These are phyloP conservation scores for Anagyrus pseudococci DNA, from an alignment of 2,888 invertebrate genomes.

Conservation along the genomic window DNA sequence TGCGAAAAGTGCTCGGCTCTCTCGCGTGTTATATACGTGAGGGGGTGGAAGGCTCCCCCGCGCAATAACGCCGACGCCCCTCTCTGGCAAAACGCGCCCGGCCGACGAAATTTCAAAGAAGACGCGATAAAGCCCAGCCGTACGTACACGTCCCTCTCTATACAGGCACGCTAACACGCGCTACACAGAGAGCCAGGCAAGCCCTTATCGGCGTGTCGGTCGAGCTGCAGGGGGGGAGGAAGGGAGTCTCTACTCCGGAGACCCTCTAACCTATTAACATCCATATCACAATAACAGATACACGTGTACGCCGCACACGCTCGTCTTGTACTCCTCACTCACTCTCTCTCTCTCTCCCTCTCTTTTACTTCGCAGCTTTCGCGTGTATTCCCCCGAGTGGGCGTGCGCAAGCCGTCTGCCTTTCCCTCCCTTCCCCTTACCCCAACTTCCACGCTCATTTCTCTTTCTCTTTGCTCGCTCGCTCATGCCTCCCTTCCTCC, in stretches of 20 bases:
- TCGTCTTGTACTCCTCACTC: neutral
- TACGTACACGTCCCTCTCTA: too few species aligned
- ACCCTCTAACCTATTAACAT: slow-evolving; percentile 61
- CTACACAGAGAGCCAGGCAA: too few species aligned
- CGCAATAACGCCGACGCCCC: too few species aligned
- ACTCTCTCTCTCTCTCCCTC: neutral
- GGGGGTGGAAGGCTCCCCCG: slow-evolving; percentile 17
- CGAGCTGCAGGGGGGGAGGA: slow-evolving; percentile 44
- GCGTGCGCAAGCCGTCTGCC: neutral
- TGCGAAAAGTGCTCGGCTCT: too few species aligned
- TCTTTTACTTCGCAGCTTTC: too few species aligned
- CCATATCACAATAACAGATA: slow-evolving; percentile 56
- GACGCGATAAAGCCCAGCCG: too few species aligned
- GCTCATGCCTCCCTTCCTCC: slow-evolving; percentile 5
- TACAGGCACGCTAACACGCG: too few species aligned
- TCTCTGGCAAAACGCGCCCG: too few species aligned
- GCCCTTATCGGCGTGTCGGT: slow-evolving; percentile 58
- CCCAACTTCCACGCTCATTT: slow-evolving; percentile 38
- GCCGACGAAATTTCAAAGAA: too few species aligned
- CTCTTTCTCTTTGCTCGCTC: slow-evolving; percentile 38
- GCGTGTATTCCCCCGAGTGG: slow-evolving; percentile 11
- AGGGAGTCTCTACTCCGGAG: slow-evolving; percentile 49
- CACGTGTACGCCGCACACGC: neutral
- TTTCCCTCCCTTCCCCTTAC: slow-evolving; percentile 5
- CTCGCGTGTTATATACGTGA: too few species aligned